Conservation (phyloP, 2,888 invertebrate genomes). For the Xanthia icteritia region DNA sequence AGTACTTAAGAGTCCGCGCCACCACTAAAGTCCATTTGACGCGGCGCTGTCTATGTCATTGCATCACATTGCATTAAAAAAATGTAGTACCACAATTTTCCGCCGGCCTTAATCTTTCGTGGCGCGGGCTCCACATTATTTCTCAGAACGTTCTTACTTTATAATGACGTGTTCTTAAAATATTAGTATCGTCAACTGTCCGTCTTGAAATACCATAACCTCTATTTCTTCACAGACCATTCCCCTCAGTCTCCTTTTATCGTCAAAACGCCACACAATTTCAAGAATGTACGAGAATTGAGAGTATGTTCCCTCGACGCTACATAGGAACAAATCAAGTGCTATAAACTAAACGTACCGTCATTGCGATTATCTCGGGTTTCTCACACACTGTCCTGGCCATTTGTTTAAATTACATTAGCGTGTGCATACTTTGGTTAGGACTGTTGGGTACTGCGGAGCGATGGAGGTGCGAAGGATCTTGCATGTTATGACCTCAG, state of each 20-base stretch:
- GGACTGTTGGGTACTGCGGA: constrained; percentile 43
- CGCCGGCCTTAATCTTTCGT: too few relatives aligned
- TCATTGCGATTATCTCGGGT: constrained; percentile 83
- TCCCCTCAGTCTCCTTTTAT: constrained; percentile 24
- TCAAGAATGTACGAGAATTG: constrained; percentile 25
- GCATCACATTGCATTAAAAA: too few relatives aligned
- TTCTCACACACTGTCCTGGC: constrained; percentile 88
- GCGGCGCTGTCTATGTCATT: too few relatives aligned
- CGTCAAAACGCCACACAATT: constrained; percentile 34
- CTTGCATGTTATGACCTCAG: too few relatives aligned
- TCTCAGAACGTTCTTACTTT: neutral
- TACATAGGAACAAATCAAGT: constrained; percentile 72
- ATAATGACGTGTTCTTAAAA: too few relatives aligned
- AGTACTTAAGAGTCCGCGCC: neutral
- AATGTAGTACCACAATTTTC: too few relatives aligned
- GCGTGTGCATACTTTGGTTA: constrained; percentile 83
- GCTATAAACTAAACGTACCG: constrained; percentile 80
- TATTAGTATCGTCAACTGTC: neutral
- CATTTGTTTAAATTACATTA: constrained; percentile 90
- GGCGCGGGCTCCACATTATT: too few relatives aligned
- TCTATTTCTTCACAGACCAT: neutral
- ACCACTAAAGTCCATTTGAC: too few relatives aligned
- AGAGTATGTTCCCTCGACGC: constrained; percentile 39
- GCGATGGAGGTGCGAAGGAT: neutral
- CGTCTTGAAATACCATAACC: neutral